phyloP scores from a whole-genome alignment of 2,797 vertebrate genomes.

The Acropternis orthonyx region DNA sequence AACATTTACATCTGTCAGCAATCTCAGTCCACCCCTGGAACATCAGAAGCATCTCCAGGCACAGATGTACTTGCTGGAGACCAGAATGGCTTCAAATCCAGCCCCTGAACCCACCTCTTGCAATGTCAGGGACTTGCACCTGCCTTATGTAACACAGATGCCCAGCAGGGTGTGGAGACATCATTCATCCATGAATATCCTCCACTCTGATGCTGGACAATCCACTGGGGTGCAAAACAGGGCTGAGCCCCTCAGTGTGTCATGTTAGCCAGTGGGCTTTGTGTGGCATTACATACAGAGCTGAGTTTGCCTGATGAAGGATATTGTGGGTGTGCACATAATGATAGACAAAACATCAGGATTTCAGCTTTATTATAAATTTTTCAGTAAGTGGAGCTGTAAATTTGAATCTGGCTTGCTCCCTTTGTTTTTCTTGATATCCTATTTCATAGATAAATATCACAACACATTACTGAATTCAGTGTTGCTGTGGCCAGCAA shows the following conservation, averaged over 20 bases:
- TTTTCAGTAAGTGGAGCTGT: not conserved
- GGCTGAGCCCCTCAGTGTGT: not conserved
- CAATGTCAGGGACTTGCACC: not conserved
- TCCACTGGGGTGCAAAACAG: not conserved
- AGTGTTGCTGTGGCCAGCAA: not conserved
- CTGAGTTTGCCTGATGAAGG: not conserved
- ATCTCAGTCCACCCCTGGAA: not conserved
- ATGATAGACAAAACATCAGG: not conserved
- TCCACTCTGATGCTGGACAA: not conserved
- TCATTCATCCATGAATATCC: not conserved
- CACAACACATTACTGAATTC: not conserved
- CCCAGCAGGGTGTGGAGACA: not conserved
- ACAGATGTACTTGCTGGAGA: not conserved
- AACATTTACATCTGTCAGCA: not conserved
- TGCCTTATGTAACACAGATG: not conserved
- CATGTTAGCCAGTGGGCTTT: not conserved
- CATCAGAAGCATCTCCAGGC: not conserved
- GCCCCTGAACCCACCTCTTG: not conserved
- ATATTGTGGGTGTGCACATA: not conserved
- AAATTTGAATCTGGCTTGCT: not conserved
- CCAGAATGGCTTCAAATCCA: not conserved
- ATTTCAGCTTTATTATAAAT: not conserved
- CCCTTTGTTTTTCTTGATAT: not conserved
- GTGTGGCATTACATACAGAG: not conserved
- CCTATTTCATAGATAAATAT: not conserved